phyloP scores from a whole-genome alignment of 2,888 invertebrate species.

The Melinaea marsaeus region DNA sequence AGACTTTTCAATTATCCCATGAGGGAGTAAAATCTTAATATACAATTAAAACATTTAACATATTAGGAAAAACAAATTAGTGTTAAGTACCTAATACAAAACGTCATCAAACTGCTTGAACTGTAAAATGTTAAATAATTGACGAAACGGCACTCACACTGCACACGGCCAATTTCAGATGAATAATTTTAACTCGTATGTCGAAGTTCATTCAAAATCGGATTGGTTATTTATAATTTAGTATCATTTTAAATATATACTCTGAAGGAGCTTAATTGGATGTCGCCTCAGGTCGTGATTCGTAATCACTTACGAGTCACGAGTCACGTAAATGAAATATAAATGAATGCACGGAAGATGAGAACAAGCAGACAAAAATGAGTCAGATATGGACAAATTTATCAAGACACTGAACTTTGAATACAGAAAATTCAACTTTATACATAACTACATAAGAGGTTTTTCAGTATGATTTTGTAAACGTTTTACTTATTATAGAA shows the following conservation, averaged over 20 bases:
- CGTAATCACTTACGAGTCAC: too few relatives aligned
- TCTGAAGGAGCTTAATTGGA: slow-evolving; percentile 38
- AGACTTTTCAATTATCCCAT: too few relatives aligned
- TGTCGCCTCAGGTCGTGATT: slow-evolving; percentile 39
- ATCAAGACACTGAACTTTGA: slow-evolving; percentile 14
- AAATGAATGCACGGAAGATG: slow-evolving; percentile 39
- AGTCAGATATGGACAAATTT: slow-evolving; percentile 26
- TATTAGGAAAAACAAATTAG: too few relatives aligned
- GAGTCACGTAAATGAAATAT: slow-evolving; percentile 48
- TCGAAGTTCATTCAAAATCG: slow-evolving; percentile 60
- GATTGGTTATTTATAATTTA: slow-evolving; percentile 64
- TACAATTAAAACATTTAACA: too few relatives aligned
- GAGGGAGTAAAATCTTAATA: too few relatives aligned
- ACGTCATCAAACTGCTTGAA: too few relatives aligned
- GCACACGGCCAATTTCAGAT: slow-evolving; percentile 54
- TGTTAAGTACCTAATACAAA: too few relatives aligned
- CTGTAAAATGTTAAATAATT: slow-evolving; percentile 32
- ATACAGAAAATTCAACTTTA: slow-evolving; percentile 8
- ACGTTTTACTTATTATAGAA: too few relatives aligned
- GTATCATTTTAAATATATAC: slow-evolving; percentile 57
- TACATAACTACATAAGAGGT: slow-evolving; percentile 2
- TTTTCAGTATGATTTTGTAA: too few relatives aligned
- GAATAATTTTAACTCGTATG: slow-evolving; percentile 62
- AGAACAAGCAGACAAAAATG: slow-evolving; percentile 34
- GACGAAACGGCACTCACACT: slow-evolving; percentile 39